Percentiles rank a stretch among this genome's conserved stretches.
These are phyloP conservation scores for Xiphophorus birchmanni DNA, from an alignment of 2,797 vertebrate species.

Conservation along the genomic window DNA sequence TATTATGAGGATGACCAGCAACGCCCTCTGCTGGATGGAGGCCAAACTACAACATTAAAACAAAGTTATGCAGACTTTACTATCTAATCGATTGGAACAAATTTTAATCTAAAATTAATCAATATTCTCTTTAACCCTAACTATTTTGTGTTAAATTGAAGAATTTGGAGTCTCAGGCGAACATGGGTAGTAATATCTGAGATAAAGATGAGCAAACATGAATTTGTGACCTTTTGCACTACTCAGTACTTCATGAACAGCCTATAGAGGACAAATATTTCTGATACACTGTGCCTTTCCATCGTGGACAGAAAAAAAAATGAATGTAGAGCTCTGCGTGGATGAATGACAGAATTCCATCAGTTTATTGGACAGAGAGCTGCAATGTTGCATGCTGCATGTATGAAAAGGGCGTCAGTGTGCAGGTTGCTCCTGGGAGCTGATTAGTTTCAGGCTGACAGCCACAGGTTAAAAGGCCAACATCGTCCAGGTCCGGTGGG, in stretches of 20 bases:
- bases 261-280: background rate
- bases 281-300: background rate
- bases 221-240: background rate
- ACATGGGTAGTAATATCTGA: background rate
- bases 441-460: slow-evolving; percentile 29
- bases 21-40: no score
- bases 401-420: slow-evolving; percentile 16
- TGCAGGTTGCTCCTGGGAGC: slow-evolving; percentile 17
- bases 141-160: background rate
- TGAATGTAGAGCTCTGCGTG: slow-evolving; percentile 3
- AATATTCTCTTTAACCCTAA: no score
- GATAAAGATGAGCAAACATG: background rate
- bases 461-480: slow-evolving; percentile 31
- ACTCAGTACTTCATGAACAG: background rate
- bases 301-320: background rate
- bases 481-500: slow-evolving; percentile 15
- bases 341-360: slow-evolving; percentile 1
- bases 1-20: no score
- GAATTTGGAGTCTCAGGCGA: background rate
- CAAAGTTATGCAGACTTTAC: no score
- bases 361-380: slow-evolving; percentile 9
- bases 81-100: no score
- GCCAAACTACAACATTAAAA: no score
- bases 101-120: no score
- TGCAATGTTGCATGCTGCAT: background rate